A percentile compares a stretch with the other conserved stretches of the same genome.
Evolutionary conservation across 1,140 invertebrate genomes (phyloP).

Genomic region (Heliothis subflexa): DNA sequence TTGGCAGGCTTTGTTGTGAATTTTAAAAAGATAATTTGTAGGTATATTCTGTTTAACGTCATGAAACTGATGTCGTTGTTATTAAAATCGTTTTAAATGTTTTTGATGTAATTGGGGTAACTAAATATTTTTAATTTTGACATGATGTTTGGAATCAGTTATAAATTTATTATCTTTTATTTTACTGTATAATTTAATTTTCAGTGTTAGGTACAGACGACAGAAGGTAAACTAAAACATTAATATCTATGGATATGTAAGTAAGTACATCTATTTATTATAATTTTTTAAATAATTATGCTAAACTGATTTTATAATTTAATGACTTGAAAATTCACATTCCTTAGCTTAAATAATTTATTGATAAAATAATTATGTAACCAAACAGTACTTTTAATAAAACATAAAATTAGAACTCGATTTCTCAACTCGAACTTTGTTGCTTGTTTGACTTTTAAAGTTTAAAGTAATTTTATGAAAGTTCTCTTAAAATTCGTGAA

Average conservation of each 20-base stretch:
- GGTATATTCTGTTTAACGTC: conserved; percentile 39
- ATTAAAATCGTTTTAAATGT: conserved; percentile 17
- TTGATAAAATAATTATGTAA: neutral
- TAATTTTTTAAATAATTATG: too few species aligned
- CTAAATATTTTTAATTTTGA: neutral
- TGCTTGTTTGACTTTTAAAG: conserved; percentile 17
- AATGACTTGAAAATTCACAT: too few species aligned
- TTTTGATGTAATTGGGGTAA: conserved; percentile 14
- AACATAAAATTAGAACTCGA: neutral
- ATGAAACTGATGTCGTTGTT: conserved; percentile 39
- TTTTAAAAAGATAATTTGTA: conserved; percentile 45
- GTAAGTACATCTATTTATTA: too few species aligned
- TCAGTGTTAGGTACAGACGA: too few species aligned
- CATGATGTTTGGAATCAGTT: too few species aligned
- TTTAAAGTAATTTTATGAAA: conserved; percentile 26
- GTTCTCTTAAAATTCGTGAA: conserved; percentile 20
- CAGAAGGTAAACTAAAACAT: too few species aligned
- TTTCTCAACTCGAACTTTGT: conserved; percentile 11
- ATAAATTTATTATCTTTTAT: too few species aligned
- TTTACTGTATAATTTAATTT: too few species aligned
- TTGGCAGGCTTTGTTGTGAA: conserved; percentile 20
- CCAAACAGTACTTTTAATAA: neutral
- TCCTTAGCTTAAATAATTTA: neutral
- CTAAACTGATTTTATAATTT: too few species aligned
- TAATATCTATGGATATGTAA: too few species aligned